phyloP scores from a whole-genome alignment of 2,113 vertebrate species.

The Zosterops hypoxanthus region DNA sequence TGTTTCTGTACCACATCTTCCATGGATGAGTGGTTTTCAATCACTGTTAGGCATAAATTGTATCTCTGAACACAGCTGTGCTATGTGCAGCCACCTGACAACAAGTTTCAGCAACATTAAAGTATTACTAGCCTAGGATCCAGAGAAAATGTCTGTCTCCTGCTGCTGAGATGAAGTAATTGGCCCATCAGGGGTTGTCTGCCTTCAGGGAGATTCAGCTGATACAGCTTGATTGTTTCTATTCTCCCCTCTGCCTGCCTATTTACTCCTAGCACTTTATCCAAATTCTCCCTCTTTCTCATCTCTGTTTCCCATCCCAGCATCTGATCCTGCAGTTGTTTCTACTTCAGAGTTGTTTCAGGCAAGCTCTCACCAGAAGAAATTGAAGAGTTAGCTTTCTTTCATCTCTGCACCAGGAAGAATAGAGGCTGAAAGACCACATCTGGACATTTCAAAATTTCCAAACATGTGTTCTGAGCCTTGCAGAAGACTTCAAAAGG shows the following conservation, averaged over 20 bases:
- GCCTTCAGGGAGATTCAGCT: not conserved
- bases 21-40: slow-evolving; percentile 26
- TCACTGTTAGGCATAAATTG: slow-evolving; percentile 24
- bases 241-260: not conserved
- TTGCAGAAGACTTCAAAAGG: not conserved
- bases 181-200: slow-evolving; percentile 35
- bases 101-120: slow-evolving; percentile 30
- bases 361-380: not conserved
- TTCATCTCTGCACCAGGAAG: not conserved
- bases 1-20: slow-evolving; percentile 9
- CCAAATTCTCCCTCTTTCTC: not conserved
- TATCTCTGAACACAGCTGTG: slow-evolving; percentile 29
- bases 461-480: not conserved
- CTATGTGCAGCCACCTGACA: slow-evolving; percentile 35
- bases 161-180: slow-evolving; percentile 42
- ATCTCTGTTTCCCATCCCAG: not conserved
- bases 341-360: not conserved
- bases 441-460: not conserved
- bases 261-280: slow-evolving; percentile 13
- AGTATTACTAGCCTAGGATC: not conserved
- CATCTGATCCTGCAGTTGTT: not conserved
- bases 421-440: not conserved
- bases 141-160: slow-evolving; percentile 3
- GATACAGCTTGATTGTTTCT: slow-evolving; percentile 1
- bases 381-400: not conserved